Percentiles rank a stretch among this genome's conserved stretches.
These are phyloP conservation scores for Linurgus olivaceus DNA, from an alignment of 2,797 vertebrate genomes.

Conservation along the genomic window DNA sequence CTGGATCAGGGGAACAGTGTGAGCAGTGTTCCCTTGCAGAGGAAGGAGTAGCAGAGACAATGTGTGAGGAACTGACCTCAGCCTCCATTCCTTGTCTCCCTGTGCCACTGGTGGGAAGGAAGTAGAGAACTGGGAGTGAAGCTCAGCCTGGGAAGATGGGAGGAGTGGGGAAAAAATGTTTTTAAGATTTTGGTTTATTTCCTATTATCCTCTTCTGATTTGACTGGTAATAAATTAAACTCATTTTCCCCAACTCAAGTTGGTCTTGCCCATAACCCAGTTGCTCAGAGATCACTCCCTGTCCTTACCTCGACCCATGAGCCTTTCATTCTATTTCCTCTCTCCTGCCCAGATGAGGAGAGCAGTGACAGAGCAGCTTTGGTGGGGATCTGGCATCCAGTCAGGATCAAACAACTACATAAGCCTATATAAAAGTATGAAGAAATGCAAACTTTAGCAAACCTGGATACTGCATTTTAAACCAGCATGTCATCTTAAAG, in stretches of 20 bases:
- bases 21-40: neutral
- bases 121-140: neutral
- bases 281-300: neutral
- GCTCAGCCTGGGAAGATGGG: neutral
- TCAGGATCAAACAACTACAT: neutral
- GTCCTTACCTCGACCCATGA: neutral
- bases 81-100: neutral
- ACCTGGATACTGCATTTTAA: neutral
- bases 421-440: neutral
- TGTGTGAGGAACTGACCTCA: rapidly evolving
- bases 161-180: rapidly evolving
- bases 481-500: neutral
- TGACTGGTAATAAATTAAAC: neutral
- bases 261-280: neutral
- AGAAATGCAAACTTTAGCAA: neutral
- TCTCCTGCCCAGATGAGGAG: neutral
- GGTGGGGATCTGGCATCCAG: neutral
- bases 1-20: neutral
- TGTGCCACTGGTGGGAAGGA: neutral
- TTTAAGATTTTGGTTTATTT: neutral
- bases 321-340: neutral
- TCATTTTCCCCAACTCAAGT: neutral
- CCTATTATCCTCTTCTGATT: neutral
- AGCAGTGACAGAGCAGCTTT: neutral
- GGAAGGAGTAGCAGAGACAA: neutral